Evolutionary conservation across 2,113 vertebrate species (phyloP).

Genomic region (Corvus hawaiiensis): DNA sequence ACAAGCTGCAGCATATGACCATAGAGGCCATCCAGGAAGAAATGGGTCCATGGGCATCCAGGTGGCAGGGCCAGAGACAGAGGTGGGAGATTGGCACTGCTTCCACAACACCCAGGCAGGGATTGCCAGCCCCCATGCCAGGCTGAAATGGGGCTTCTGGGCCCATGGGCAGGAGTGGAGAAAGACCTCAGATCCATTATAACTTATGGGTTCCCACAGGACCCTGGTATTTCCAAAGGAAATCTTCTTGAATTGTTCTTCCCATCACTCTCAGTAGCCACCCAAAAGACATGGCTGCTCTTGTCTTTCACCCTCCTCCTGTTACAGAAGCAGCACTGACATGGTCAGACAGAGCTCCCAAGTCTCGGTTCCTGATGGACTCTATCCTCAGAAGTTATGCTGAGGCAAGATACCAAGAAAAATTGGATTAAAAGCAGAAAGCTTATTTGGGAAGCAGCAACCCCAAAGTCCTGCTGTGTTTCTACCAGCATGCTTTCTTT

Average conservation of each 20-base stretch:
- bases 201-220: no score
- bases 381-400: neutral
- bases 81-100: neutral
- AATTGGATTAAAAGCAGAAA: neutral
- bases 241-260: neutral
- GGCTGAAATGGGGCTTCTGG: neutral
- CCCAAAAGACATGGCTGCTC: neutral
- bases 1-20: neutral
- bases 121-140: no score
- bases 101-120: neutral
- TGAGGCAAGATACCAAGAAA: neutral
- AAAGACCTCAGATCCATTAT: neutral
- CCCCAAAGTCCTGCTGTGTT: neutral
- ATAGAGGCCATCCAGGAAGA: neutral
- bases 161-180: fast-evolving
- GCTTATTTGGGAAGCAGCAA: neutral
- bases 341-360: neutral
- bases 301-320: neutral
- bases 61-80: neutral
- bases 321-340: neutral
- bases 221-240: neutral
- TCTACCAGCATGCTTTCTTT: neutral
- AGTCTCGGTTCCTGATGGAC: neutral
- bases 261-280: neutral
- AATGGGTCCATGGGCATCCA: neutral